These are phyloP conservation scores for Ruditapes philippinarum DNA, from an alignment of 1,140 invertebrate species.

Conservation along the genomic window DNA sequence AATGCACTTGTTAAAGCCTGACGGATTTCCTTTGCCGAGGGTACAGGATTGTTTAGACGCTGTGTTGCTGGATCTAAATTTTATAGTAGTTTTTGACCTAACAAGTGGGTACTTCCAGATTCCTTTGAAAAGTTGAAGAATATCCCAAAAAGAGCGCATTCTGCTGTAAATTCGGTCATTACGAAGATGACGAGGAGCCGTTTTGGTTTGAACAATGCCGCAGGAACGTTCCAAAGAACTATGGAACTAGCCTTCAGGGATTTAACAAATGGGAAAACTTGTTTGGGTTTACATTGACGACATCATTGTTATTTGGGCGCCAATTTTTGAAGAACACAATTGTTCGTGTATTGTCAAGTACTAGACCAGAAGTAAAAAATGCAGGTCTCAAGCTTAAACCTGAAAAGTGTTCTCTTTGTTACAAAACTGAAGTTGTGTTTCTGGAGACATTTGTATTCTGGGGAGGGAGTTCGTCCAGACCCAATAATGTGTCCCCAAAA, in stretches of 20 bases:
- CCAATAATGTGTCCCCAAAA: conserved; percentile 21
- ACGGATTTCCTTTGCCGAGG: too few species aligned
- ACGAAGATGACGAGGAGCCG: not conserved
- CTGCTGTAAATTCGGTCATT: conserved; percentile 13
- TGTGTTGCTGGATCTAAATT: not conserved
- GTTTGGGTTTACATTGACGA: conserved; percentile 71
- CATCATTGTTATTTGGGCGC: conserved; percentile 55
- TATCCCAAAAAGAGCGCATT: conserved; percentile 81
- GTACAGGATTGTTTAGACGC: conserved; percentile 58
- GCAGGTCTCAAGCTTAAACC: too few species aligned
- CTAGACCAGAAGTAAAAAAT: conserved; percentile 50
- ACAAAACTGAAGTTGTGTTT: conserved; percentile 70
- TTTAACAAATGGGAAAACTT: conserved; percentile 50
- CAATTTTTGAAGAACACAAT: conserved; percentile 30
- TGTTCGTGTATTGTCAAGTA: conserved; percentile 3
- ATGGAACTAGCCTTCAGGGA: conserved; percentile 52
- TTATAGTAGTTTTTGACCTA: not conserved
- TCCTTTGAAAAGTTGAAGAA: too few species aligned
- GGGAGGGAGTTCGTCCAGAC: conserved; percentile 41
- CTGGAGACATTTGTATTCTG: conserved; percentile 47
- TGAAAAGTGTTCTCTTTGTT: conserved; percentile 42
- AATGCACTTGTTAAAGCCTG: not conserved
- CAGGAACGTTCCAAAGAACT: conserved; percentile 37
- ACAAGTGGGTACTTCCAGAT: too few species aligned
- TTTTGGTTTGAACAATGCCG: conserved; percentile 5